Conservation (phyloP, 1,140 invertebrate species). For the Bombus picipes region DNA sequence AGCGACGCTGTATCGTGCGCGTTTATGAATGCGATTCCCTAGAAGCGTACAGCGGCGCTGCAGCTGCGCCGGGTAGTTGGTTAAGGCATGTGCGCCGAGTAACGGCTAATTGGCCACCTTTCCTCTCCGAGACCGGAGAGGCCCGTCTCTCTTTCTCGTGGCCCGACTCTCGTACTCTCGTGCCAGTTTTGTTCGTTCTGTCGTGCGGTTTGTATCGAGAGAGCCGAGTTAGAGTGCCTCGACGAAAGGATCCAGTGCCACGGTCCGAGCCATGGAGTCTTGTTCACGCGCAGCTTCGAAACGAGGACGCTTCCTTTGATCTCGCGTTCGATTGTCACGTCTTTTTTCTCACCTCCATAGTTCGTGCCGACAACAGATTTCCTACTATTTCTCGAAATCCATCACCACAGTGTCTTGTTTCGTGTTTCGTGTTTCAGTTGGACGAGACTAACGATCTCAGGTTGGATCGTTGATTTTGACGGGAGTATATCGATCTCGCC, state of each 20-base stretch:
- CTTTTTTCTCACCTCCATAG: not conserved
- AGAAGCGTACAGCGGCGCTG: constrained; percentile 50
- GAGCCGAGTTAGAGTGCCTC: constrained; percentile 25
- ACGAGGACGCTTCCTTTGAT: constrained; percentile 34
- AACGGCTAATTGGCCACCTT: constrained; percentile 83
- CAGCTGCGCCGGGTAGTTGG: constrained; percentile 58
- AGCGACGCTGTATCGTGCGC: not conserved
- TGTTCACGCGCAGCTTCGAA: constrained; percentile 11
- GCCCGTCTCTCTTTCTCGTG: constrained; percentile 65
- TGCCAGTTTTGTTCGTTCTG: constrained; percentile 77
- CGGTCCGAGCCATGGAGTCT: constrained; percentile 39
- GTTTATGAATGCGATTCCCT: constrained; percentile 49
- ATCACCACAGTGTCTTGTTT: not conserved
- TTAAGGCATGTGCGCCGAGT: constrained; percentile 74
- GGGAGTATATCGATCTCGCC: not conserved
- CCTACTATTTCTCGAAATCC: not conserved
- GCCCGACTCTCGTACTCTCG: constrained; percentile 62
- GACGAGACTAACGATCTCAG: not conserved
- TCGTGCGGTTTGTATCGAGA: constrained; percentile 59
- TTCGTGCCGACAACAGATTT: not conserved
- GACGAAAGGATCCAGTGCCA: constrained; percentile 3
- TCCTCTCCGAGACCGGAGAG: constrained; percentile 75
- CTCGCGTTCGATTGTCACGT: not conserved
- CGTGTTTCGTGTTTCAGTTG: not conserved
- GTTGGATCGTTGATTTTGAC: not conserved